Evolutionary conservation across 2,113 vertebrate genomes (phyloP).

Genomic region (Chitala chitala): DNA sequence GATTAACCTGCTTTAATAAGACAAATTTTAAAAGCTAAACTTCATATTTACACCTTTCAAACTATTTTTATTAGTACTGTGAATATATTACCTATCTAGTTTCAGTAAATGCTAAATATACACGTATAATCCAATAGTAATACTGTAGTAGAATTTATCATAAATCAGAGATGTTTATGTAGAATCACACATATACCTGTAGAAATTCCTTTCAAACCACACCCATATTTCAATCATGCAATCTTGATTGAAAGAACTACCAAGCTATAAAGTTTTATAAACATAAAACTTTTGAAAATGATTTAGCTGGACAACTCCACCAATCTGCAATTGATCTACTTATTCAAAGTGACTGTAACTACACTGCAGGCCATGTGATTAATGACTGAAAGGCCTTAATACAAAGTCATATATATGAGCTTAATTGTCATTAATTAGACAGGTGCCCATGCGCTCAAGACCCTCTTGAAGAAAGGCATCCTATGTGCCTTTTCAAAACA

Average conservation of each 20-base stretch:
- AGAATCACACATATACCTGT: no score
- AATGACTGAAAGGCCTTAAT: conserved; percentile 93
- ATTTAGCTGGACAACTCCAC: conserved; percentile 95
- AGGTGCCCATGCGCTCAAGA: no score
- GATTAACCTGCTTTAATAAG: conserved; percentile 38
- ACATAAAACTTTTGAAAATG: conserved; percentile 98
- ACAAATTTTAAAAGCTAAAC: conserved; percentile 20
- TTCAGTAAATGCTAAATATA: no score
- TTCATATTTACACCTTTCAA: not conserved
- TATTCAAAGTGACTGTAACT: conserved; percentile 99
- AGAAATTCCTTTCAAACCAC: no score
- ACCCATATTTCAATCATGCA: no score
- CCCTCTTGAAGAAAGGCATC: no score
- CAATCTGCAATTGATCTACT: conserved; percentile 98
- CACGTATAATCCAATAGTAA: no score
- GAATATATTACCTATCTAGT: no score
- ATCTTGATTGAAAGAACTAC: conserved; percentile 33
- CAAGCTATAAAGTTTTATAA: conserved; percentile 73
- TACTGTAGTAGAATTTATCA: no score
- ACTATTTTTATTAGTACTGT: no score
- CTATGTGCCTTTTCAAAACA: not conserved
- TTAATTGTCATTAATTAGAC: conserved; percentile 92
- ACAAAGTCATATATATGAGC: conserved; percentile 84
- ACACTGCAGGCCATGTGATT: conserved; percentile 98
- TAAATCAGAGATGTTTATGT: no score